Evolutionary conservation across 2,888 invertebrate genomes (phyloP).

Genomic region (Dryomyza anilis): DNA sequence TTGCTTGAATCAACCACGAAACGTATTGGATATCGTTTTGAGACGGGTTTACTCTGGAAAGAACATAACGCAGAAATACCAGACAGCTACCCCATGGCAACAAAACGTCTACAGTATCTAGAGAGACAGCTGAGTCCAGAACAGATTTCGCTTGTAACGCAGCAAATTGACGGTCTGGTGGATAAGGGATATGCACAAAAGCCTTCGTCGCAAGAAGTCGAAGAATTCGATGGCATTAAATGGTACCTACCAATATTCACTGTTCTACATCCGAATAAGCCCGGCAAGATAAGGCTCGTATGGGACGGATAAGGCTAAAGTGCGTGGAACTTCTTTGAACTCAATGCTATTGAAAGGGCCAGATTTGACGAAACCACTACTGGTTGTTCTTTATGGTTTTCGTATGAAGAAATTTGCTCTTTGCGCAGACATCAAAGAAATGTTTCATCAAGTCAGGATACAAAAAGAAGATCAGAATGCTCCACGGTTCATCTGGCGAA

Average conservation of each 20-base stretch:
- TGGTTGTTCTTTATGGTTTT: conserved; percentile 48
- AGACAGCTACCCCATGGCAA: neutral
- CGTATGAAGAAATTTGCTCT: conserved; percentile 46
- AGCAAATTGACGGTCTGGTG: neutral
- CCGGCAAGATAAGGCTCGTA: neutral
- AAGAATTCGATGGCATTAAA: neutral
- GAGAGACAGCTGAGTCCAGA: neutral
- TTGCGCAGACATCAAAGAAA: neutral
- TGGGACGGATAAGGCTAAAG: conserved; percentile 5
- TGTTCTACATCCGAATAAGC: neutral
- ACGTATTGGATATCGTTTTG: neutral
- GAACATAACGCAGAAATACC: neutral
- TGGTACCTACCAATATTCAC: neutral
- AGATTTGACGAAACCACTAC: conserved; percentile 39
- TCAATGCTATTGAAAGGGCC: conserved; percentile 45
- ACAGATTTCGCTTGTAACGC: neutral
- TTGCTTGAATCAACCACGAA: neutral
- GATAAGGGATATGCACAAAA: neutral
- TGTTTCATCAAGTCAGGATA: conserved; percentile 29
- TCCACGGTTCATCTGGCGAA: conserved; percentile 43
- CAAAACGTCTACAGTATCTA: neutral
- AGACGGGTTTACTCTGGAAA: neutral
- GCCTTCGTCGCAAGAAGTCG: neutral
- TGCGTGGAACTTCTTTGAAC: conserved; percentile 39
- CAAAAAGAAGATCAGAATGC: conserved; percentile 41